phyloP scores from a whole-genome alignment of 2,797 vertebrate species.

The Selene dorsalis region DNA sequence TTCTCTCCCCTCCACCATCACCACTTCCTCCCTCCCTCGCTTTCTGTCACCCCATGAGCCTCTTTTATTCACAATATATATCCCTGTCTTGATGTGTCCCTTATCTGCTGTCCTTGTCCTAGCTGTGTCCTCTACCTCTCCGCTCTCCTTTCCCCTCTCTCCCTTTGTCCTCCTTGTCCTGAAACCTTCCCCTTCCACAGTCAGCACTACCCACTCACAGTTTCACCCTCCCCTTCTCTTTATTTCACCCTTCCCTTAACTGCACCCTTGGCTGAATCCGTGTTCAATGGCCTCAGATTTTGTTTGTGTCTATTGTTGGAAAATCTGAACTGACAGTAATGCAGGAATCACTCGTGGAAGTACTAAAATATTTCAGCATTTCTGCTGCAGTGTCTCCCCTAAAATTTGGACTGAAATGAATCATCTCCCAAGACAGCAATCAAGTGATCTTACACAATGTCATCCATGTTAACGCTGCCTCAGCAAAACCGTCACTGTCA shows the following conservation, averaged over 20 bases:
- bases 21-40: conserved; percentile 3
- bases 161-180: conserved; percentile 23
- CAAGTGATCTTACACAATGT: conserved; percentile 3
- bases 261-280: background rate
- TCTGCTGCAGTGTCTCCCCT: background rate
- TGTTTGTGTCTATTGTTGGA: background rate
- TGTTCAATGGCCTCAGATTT: background rate
- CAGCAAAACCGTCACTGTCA: conserved; percentile 7
- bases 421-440: conserved; percentile 15
- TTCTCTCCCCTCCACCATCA: conserved; percentile 17
- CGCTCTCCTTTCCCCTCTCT: conserved; percentile 18
- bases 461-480: conserved; percentile 18
- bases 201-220: background rate
- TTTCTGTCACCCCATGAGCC: conserved; percentile 37
- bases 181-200: conserved; percentile 18
- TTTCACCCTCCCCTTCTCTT: background rate
- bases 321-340: background rate
- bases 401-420: conserved; percentile 5
- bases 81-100: conserved; percentile 47
- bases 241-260: background rate
- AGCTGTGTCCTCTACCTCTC: conserved; percentile 27
- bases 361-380: background rate
- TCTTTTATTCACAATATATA: conserved; percentile 51
- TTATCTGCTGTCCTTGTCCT: conserved; percentile 58
- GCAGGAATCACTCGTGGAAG: background rate